Base-by-base conservation (phyloP, 1,140 invertebrate species). In the Lordiphosa clarofinis region DNA sequence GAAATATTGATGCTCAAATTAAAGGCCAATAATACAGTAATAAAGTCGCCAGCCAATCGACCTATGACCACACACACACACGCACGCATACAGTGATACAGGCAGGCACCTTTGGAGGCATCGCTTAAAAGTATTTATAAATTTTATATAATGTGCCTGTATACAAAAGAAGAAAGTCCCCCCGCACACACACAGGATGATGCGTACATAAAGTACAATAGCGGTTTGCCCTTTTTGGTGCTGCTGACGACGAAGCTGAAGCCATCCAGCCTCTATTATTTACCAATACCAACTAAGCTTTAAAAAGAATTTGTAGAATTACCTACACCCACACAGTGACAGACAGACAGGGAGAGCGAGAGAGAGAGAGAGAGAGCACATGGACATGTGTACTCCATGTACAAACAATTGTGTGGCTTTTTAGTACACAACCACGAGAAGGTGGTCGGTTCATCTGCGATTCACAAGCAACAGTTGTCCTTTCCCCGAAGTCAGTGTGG, bases 11-110 rank as follows among this genome's bases (percentile, higher is more conserved):
- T 69, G 78, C 67, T 69, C 68, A 84, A 82, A 82, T 82, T 84
- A 84, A 84, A 84, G 76, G 76, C 62, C 78, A 82, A 82, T 82
- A 81, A 76, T 82, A 81, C 67, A 81, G 67, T 79, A 76, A 81
- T 81, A 76, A 81, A 84, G 72, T 81, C 58, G 72, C 55, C 55
- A 68, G 36, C 59, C 63, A 66, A 65, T 64, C 61, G 61, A 68
- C 52, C 64, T 47, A 42, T 35, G 44, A 42, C 52, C 54, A 53
- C 33, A 33, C 44, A 38, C 37, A 54, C 24, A 50, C 24, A 43
- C 43, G 36, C 7, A 24, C 6, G 19, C 19, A 19, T 19, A 19
- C 21, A 24, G 21, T 24, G 21, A 1, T 13, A 19, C 7, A 35
- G 10, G 11, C 40, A 61, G 39, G 37, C 65, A 70, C 71, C 75